Evolutionary conservation across 64 coral and sea anemone genomes (phyloP), one percentile per base, ranked within the genome.

Genomic region (Porites lutea): DNA sequence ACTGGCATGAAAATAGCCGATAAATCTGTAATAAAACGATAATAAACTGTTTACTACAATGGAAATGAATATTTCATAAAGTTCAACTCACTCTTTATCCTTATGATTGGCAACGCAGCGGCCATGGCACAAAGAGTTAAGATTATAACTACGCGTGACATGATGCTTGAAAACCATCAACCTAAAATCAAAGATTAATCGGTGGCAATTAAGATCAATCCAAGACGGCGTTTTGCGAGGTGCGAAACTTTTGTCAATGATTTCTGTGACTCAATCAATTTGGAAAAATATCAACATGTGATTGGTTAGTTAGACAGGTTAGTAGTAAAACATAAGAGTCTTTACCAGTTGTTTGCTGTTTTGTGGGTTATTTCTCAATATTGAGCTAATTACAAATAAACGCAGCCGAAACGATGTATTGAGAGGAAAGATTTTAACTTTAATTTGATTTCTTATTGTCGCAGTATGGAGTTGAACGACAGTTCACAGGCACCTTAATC

Each of bases 221-320:
- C 63, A 50, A 37, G n/a, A 22, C 13, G 46, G n/a, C 52, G 63
- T 18, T 4, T 13, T 12, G 44, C 8, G 6, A 83, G 21, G 45
- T 58, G 14, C 19, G 61, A 65, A 68, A 66, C 18, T 66, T 19
- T 65, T 16, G 52, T 51, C 4, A 22, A 63, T 50, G 60, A 16
- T 58, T 1, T 8, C 2, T 46, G 22, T 84, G 81, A 84, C 80
- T 67, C 80, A 66, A 83, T 83, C 59, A 12, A 3, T n/a, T 6
- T 48, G 15, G 44, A 22, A 68, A 52, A 20, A 50, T 52, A 84
- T 51, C 81, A 68, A 68, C 44, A 68, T 6, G 61, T 84, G 81
- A 84, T 84, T 84, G 81, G 81, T 65, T 68, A 14, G 19, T 84
- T 67, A 23, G 64, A 84, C 81, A 84, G 81, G 81, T 84, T 69